Base-by-base conservation (phyloP, 2,797 vertebrate species). In the Melanotaenia boesemani region DNA sequence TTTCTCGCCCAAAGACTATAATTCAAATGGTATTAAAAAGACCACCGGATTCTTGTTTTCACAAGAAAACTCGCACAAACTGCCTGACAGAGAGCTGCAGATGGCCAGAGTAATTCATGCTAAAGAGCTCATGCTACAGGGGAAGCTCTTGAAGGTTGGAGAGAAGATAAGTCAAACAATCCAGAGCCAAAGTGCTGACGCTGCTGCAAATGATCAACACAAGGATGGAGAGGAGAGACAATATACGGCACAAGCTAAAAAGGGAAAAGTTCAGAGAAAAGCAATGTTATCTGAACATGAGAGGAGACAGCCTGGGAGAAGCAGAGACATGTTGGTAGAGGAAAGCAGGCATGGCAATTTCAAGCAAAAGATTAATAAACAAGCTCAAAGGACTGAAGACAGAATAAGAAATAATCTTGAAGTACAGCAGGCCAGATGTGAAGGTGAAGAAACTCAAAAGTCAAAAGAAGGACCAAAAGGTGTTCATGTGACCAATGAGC, bases 121-220 rank as follows among this genome's bases (percentile, higher is more conserved):
- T 77, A 95, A 95, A 81, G 77, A 97, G 83, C 81, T 77, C 1
- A 75, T 95, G 18, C 89, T 97, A 3, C 86, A 82, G 70, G 92
- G 95, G 76, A 97, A 96, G 80, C 85, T 98, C 68, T 89, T 69
- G 76, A 95, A 88, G 63, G 88, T 93, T 10, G 91, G 91, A 37
- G 90, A 95, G 67, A 90, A 84, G 20, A 70, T 96, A 55, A 88
- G 90, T 72, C 93, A 91, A 73, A 94, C 72, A 12, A 72, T 95
- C 34, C 93, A 93, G 77, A 91, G 70, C 63, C 91, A 92, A 50
- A 90, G 75, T 36, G 12, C 1, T 24, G 11, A 56, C 6, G 68
- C 83, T n/a, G 72, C 84, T 72, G 71, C 67, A 0, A 56, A 76
- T 30, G 36, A 77, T 20, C 80, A 54, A 60, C 83, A 87, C 18